Base-by-base conservation (phyloP, 2,113 vertebrate genomes). In the Phrynosoma platyrhinos region DNA sequence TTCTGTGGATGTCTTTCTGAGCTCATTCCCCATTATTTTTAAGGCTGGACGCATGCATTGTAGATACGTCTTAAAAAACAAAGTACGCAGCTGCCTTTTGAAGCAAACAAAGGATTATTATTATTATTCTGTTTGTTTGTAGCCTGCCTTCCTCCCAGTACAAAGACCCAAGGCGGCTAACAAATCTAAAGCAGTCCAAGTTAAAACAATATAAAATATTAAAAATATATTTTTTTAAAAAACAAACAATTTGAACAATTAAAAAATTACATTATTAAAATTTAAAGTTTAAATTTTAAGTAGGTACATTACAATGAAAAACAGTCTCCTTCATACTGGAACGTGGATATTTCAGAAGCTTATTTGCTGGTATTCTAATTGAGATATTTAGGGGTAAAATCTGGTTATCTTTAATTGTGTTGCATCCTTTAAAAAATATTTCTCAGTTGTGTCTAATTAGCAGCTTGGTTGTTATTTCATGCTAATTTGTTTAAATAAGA, bases 381-480 rank as follows among this genome's bases (percentile, higher is more conserved):
- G 93, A 94, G 93, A 23, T 25, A n/a, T 86, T 92, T 30, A 85
- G 53, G 84, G 89, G 82, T 52, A 36, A 47, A 87, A 84, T 75
- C 74, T 47, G 87, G 75, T 90, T 90, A 88, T 81, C 82, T 55
- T 88, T 76, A 89, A 89, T 80, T 89, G 76, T 72, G 14, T 72
- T 52, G 82, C 66, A 42, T 82, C 85, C 68, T 82, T 86, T 1
- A 13, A 21, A 8, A 89, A 64, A 23, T 25, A 86, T 69, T 88
- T 80, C 72, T 58, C 72, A 87, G 82, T 90, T 82, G 85, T 92
- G 91, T 91, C 88, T 91, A 92, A 95, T 94, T 87, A 93, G 88
- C 83, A 42, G 58, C 88, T 77, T 55, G 30, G 72, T 71, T 94
- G 23, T 93, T 95, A 79, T 94, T 92, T 82, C 74, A 32, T 0